Evolutionary conservation across 2,888 invertebrate genomes (phyloP).

Genomic region (Pilophorus perplexus): DNA sequence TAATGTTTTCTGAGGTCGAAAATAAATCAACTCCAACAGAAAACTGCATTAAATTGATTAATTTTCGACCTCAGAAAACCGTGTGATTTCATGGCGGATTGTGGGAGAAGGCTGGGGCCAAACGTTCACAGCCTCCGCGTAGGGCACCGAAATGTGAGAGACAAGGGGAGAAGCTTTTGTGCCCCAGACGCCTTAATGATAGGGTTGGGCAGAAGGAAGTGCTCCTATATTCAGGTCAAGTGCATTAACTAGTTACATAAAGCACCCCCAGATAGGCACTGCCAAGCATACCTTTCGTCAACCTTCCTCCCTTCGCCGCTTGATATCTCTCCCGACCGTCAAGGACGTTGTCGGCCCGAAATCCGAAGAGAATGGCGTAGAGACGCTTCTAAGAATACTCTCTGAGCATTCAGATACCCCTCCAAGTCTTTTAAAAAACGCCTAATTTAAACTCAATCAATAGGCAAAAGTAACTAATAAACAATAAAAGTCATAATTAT

Average conservation of each 20-base stretch:
- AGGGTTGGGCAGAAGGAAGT: constrained; percentile 32
- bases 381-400: not conserved
- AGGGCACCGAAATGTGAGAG: too few species aligned
- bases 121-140: too few species aligned
- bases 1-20: too few species aligned
- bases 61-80: too few species aligned
- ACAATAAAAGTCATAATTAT: not conserved
- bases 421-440: too few species aligned
- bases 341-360: constrained; percentile 2
- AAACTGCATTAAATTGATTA: too few species aligned
- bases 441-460: too few species aligned
- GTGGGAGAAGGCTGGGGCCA: too few species aligned
- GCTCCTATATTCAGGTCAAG: constrained; percentile 35
- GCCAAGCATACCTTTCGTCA: constrained; percentile 7
- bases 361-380: not conserved
- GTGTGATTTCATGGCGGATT: too few species aligned
- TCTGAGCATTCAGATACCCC: not conserved
- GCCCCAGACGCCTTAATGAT: constrained; percentile 26
- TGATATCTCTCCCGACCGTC: constrained; percentile 1
- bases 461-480: not conserved
- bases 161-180: too few species aligned
- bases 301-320: not conserved
- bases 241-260: constrained; percentile 38
- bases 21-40: too few species aligned
- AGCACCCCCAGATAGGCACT: constrained; percentile 15